phyloP scores from a whole-genome alignment of 1,140 invertebrate genomes.

The Ceratitis capitata region DNA sequence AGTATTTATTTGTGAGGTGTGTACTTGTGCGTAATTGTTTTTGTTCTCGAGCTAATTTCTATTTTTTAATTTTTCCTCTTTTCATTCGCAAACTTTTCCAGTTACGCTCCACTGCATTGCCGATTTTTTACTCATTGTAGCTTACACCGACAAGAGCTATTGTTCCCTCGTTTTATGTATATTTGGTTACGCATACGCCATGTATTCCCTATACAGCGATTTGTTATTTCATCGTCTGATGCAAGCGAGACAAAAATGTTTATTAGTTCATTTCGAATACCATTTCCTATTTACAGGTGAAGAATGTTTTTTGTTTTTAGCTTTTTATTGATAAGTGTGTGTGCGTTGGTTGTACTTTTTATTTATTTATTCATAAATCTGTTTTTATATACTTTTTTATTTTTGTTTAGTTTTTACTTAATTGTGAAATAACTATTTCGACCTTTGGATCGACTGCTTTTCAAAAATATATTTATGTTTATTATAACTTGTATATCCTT shows the following conservation, averaged over 20 bases:
- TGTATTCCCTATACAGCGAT: slow-evolving; percentile 36
- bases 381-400: too few relatives aligned
- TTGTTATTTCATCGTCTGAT: neutral
- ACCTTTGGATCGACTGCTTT: too few relatives aligned
- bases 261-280: neutral
- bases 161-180: too few relatives aligned
- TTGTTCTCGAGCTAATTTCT: too few relatives aligned
- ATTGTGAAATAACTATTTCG: too few relatives aligned
- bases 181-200: slow-evolving; percentile 52
- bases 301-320: neutral
- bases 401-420: too few relatives aligned
- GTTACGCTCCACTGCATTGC: neutral
- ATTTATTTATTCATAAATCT: too few relatives aligned
- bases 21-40: too few relatives aligned
- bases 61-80: neutral
- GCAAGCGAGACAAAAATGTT: neutral
- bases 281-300: too few relatives aligned
- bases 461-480: too few relatives aligned
- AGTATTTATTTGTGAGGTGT: too few relatives aligned
- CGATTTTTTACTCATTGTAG: neutral
- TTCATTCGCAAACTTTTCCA: neutral
- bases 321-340: neutral
- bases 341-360: neutral
- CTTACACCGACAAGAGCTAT: neutral
- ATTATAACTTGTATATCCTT: too few relatives aligned